These are phyloP conservation scores for Dynastes grantii DNA, from an alignment of 2,888 invertebrate genomes.

Conservation along the genomic window DNA sequence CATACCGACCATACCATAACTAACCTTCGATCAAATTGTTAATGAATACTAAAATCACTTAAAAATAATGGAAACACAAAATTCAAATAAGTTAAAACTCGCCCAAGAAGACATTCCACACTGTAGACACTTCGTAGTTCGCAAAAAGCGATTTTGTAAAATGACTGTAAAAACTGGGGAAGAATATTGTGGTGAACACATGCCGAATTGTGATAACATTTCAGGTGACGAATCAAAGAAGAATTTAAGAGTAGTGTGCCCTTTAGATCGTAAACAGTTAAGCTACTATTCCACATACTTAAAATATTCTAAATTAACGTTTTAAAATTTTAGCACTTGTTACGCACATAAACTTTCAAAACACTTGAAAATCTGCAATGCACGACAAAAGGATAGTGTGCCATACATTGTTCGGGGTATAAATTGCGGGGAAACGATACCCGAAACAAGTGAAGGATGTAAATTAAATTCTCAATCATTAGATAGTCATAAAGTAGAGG, in stretches of 20 bases:
- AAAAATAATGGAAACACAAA: not conserved
- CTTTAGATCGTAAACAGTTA: slow-evolving; percentile 83
- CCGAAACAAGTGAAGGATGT: slow-evolving; percentile 41
- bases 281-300: not conserved
- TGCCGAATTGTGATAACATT: slow-evolving; percentile 62
- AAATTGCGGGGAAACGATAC: slow-evolving; percentile 68
- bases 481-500: slow-evolving; percentile 66
- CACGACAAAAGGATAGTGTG: slow-evolving; percentile 72
- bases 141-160: slow-evolving; percentile 83
- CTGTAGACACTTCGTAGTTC: slow-evolving; percentile 78
- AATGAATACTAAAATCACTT: no score
- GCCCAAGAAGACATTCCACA: slow-evolving; percentile 60
- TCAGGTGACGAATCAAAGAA: slow-evolving; percentile 38
- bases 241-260: slow-evolving; percentile 78
- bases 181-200: slow-evolving; percentile 83
- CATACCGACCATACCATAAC: no score
- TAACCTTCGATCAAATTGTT: no score
- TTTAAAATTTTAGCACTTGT: slow-evolving; percentile 74
- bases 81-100: not conserved
- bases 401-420: slow-evolving; percentile 73
- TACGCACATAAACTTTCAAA: slow-evolving; percentile 79
- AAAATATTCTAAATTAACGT: slow-evolving; percentile 26
- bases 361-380: slow-evolving; percentile 84
- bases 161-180: slow-evolving; percentile 82
- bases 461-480: slow-evolving; percentile 63